Percentiles rank a stretch among this genome's conserved stretches.
phyloP scores from a whole-genome alignment of 2,888 invertebrate genomes.

The Pogonocherus hispidulus region DNA sequence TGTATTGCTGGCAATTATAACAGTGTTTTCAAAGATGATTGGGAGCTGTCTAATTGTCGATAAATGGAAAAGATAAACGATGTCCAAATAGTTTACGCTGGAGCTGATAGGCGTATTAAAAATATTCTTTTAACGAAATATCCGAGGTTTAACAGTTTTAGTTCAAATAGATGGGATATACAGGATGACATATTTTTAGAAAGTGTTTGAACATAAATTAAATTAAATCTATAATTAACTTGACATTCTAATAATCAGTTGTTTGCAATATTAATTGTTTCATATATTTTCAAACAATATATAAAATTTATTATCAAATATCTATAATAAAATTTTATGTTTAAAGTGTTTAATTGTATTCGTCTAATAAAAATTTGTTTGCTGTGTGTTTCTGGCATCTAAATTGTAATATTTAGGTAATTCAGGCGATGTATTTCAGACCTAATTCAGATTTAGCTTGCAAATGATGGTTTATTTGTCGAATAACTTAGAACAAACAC shows the following conservation, averaged over 20 bases:
- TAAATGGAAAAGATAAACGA: slow-evolving; percentile 1
- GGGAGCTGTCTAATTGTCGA: slow-evolving; percentile 1
- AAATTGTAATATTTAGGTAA: too few relatives aligned
- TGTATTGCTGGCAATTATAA: background rate
- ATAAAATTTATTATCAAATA: too few relatives aligned
- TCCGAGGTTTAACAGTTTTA: background rate
- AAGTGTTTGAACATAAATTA: too few relatives aligned
- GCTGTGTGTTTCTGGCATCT: too few relatives aligned
- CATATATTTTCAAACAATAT: too few relatives aligned
- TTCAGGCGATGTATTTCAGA: too few relatives aligned
- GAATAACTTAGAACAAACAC: background rate
- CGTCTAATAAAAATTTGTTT: too few relatives aligned
- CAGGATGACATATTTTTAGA: background rate
- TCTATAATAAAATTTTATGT: too few relatives aligned
- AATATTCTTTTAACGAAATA: background rate
- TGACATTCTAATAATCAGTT: too few relatives aligned
- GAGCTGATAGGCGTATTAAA: background rate
- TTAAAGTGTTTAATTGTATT: too few relatives aligned
- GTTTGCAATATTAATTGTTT: too few relatives aligned
- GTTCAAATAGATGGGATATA: background rate
- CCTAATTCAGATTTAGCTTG: background rate
- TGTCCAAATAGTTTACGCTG: background rate
- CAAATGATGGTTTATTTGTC: background rate
- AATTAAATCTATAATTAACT: too few relatives aligned
- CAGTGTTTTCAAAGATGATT: background rate